phyloP scores from a whole-genome alignment of 2,797 vertebrate genomes.

The Sus cebifrons region DNA sequence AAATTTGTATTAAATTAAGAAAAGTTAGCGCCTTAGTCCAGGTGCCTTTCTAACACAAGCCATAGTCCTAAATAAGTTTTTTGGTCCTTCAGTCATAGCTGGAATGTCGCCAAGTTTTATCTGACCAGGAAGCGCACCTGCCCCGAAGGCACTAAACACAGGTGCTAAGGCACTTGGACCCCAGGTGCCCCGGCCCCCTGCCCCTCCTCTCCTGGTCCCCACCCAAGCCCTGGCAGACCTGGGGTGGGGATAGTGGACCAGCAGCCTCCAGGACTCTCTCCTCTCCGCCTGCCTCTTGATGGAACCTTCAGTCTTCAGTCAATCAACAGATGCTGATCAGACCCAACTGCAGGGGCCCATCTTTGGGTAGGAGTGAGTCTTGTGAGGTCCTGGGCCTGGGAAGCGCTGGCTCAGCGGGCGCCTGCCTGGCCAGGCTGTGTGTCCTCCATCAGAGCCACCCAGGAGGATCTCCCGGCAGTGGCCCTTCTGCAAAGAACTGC shows the following conservation, averaged over 20 bases:
- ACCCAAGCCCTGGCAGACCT: too few species aligned
- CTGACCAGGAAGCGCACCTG: neutral
- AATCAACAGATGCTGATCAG: neutral
- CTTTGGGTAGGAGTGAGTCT: neutral
- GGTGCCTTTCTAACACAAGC: neutral
- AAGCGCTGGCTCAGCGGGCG: too few species aligned
- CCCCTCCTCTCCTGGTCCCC: neutral
- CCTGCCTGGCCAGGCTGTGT: neutral
- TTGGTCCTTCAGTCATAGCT: neutral
- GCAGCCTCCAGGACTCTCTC: neutral
- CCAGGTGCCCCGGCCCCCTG: too few species aligned
- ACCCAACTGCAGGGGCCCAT: too few species aligned
- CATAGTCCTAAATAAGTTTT: neutral
- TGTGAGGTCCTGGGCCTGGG: too few species aligned
- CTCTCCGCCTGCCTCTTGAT: neutral
- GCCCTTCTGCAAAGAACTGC: neutral
- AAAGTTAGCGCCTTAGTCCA: neutral
- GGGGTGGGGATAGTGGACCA: too few species aligned
- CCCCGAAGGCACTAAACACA: neutral
- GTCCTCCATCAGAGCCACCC: neutral
- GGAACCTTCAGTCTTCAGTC: neutral
- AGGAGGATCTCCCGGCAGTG: neutral
- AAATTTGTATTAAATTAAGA: neutral
- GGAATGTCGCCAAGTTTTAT: conserved; percentile 9
- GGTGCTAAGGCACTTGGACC: neutral